Percentiles rank a stretch among this genome's conserved stretches.
Conservation (phyloP, 2,888 invertebrate species). For the Portevinia maculata region DNA sequence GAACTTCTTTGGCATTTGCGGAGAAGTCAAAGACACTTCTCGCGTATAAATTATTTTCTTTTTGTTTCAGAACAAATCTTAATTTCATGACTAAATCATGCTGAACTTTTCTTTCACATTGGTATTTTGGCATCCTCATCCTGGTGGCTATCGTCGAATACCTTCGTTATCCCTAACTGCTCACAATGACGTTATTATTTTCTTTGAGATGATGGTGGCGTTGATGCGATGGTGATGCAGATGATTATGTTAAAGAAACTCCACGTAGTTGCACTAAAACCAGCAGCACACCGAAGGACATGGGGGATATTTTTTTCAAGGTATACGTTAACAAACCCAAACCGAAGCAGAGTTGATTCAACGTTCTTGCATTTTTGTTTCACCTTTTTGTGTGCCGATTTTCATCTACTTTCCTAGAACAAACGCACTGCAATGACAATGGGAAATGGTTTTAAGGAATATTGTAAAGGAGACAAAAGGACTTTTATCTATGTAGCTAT, state of each 20-base stretch:
- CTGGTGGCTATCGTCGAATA: not conserved
- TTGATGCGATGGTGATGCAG: not conserved
- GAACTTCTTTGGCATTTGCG: not conserved
- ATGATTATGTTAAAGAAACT: not conserved
- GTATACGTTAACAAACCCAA: conserved; percentile 66
- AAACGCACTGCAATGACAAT: conserved; percentile 68
- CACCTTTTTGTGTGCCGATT: conserved; percentile 17
- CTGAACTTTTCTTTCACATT: conserved; percentile 45
- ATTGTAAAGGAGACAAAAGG: conserved; percentile 70
- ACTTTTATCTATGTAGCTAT: conserved; percentile 39
- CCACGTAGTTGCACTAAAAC: conserved; percentile 47
- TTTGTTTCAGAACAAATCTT: conserved; percentile 41
- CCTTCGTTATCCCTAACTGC: conserved; percentile 3
- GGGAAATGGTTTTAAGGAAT: conserved; percentile 67
- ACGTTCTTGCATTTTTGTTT: conserved; percentile 10
- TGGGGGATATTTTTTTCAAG: conserved; percentile 70
- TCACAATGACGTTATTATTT: conserved; percentile 62
- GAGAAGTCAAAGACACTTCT: not conserved
- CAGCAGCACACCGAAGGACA: conserved; percentile 64
- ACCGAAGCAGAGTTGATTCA: conserved; percentile 52
- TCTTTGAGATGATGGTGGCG: conserved; percentile 7
- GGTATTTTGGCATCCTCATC: not conserved
- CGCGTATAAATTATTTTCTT: not conserved
- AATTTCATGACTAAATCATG: conserved; percentile 66
- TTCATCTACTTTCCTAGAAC: conserved; percentile 46